Evolutionary conservation across 2,888 invertebrate genomes (phyloP).

Genomic region (Phengaris arion): DNA sequence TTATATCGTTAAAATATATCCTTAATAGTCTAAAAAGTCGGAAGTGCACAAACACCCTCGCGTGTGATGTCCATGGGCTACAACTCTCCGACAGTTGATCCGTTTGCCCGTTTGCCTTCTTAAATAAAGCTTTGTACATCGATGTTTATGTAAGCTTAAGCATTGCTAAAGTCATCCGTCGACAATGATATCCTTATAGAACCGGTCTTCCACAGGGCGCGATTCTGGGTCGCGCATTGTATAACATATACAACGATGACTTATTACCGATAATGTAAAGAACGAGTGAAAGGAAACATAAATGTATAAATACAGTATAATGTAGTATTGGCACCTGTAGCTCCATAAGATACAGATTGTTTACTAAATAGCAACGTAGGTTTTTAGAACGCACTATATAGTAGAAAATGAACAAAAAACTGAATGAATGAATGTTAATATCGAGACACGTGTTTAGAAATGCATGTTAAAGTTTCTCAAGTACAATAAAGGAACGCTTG

Average conservation of each 20-base stretch:
- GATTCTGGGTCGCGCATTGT: conserved; percentile 22
- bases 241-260: conserved; percentile 11
- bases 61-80: no score
- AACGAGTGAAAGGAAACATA: conserved; percentile 29
- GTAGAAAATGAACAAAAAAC: no score
- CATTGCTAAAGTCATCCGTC: neutral
- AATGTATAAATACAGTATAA: neutral
- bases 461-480: no score
- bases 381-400: no score
- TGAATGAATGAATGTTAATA: no score
- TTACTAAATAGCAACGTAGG: no score
- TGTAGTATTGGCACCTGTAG: neutral
- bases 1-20: no score
- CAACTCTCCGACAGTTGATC: neutral
- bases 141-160: neutral
- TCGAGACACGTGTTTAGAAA: no score
- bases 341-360: no score
- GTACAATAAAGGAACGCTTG: no score
- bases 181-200: neutral
- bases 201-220: conserved; percentile 26
- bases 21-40: no score
- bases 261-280: conserved; percentile 1
- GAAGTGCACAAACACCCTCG: no score
- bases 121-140: neutral
- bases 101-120: neutral